A percentile compares a stretch with the other conserved stretches of the same genome.
Conservation (phyloP, 2,113 vertebrate genomes). For the Zosterops pallidus region DNA sequence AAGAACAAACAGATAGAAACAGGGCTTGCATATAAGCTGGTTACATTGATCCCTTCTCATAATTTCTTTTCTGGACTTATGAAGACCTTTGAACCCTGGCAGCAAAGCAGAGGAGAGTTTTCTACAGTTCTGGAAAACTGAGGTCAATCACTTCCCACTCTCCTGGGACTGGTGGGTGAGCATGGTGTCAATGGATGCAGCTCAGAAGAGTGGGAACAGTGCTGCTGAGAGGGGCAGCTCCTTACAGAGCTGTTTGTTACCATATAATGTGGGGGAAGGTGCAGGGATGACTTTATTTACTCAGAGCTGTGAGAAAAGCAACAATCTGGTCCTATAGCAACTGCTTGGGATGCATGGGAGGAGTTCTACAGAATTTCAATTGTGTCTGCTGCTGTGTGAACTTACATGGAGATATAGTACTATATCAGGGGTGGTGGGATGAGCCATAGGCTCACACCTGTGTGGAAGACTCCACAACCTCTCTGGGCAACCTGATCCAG, state of each 20-base stretch:
- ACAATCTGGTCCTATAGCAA: not conserved
- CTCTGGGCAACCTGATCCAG: not conserved
- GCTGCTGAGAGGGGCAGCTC: not conserved
- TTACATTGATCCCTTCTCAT: not conserved
- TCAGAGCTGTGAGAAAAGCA: not conserved
- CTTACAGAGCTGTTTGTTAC: not conserved
- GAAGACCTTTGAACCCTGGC: not conserved
- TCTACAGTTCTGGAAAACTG: not conserved
- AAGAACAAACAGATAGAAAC: not conserved
- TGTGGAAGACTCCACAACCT: not conserved
- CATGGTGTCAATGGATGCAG: no score
- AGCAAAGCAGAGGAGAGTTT: not conserved
- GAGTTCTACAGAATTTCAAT: not conserved
- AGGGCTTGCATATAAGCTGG: not conserved
- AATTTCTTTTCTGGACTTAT: not conserved
- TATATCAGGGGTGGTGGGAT: not conserved
- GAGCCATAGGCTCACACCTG: not conserved
- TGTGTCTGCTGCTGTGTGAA: not conserved
- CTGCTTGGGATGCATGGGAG: not conserved
- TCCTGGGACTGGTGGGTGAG: not conserved
- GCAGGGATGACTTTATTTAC: not conserved
- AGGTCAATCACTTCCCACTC: not conserved
- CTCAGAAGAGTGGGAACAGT: not conserved
- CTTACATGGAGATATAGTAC: rapidly evolving
- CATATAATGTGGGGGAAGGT: not conserved